Base-by-base conservation (phyloP, 2,888 invertebrate species). In the Exocentrus adspersus region DNA sequence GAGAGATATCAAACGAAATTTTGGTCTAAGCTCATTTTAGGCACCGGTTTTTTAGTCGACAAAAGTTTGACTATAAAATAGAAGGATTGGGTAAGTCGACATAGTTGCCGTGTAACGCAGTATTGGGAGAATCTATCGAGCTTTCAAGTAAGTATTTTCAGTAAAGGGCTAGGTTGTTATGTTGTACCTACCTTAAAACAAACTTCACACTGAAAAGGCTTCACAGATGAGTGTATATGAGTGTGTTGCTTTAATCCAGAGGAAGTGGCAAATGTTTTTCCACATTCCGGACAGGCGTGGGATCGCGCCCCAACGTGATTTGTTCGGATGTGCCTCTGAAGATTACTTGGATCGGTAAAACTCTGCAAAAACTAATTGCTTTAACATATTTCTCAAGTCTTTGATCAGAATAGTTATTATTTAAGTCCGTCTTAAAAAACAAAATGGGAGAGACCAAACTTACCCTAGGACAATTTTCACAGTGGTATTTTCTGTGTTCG, bases 181-280 rank as follows among this genome's bases (percentile, higher is more conserved):
- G n/a, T 2, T 12, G 12, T n/a, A 57, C 41, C 61, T 74, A 89
- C 90, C 87, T 99, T 99, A 80, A 92, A 92, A 86, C 99, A 99
- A 72, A 97, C 95, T 81, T 94, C 94, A 84, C 96, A 97, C 87
- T 92, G 92, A 85, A 98, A 98, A 2, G 98, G 98, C 84, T 99
- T 99, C 72, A 97, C 93, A 79, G 95, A 95, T 79, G 95, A 95
- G 87, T 99, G 98, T 77, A 99, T 99, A 85, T 99, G 98, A 28
- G 97, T 96, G 85, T 99, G 98, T 83, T 99, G 99, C 84, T 99
- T 99, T 59, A 99, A 88, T 37, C 99, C 99, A 71, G 97, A 97
- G 64, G 96, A 95, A 37, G 98, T 97, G 50, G 94, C 95, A 85
- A 99, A 99, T 65, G 97, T 97, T 87, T 99, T 99, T 71, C 98